Evolutionary conservation across 2,113 vertebrate species (phyloP).

Genomic region (Hippocampus barbouri): DNA sequence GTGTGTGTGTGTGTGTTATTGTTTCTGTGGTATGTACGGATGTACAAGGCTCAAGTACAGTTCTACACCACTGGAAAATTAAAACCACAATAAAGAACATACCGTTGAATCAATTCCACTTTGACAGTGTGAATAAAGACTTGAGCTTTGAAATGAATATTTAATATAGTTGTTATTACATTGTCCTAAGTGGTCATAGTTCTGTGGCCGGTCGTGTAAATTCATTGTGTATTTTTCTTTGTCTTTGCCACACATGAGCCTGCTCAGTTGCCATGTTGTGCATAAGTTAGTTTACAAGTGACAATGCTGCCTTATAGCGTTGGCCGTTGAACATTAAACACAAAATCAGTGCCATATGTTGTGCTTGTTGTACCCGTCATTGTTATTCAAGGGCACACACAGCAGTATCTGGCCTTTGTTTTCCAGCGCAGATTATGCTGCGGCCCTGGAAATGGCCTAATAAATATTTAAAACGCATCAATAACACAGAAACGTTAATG

Average conservation of each 20-base stretch:
- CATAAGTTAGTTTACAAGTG: not conserved
- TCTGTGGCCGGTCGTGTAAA: not conserved
- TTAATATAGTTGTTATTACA: too few species aligned
- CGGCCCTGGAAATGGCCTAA: conserved; percentile 39
- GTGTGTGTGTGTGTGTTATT: too few species aligned
- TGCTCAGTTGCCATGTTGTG: not conserved
- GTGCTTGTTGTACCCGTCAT: conserved; percentile 26
- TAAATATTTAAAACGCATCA: conserved; percentile 64
- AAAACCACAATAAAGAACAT: too few species aligned
- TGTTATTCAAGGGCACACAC: conserved; percentile 37
- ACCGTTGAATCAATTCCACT: too few species aligned
- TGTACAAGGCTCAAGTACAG: too few species aligned
- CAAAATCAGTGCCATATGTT: not conserved
- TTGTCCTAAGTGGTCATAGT: too few species aligned
- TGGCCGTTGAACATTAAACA: not conserved
- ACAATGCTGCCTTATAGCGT: not conserved
- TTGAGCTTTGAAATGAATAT: too few species aligned
- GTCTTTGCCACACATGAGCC: not conserved
- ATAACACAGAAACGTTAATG: conserved; percentile 50
- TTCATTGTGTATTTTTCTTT: not conserved
- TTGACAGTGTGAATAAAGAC: too few species aligned
- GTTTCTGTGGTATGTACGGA: too few species aligned
- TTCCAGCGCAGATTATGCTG: conserved; percentile 25
- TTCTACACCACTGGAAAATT: too few species aligned
- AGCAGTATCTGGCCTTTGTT: conserved; percentile 34